These are phyloP conservation scores for Aythya baeri DNA, from an alignment of 2,113 vertebrate species.

Conservation along the genomic window DNA sequence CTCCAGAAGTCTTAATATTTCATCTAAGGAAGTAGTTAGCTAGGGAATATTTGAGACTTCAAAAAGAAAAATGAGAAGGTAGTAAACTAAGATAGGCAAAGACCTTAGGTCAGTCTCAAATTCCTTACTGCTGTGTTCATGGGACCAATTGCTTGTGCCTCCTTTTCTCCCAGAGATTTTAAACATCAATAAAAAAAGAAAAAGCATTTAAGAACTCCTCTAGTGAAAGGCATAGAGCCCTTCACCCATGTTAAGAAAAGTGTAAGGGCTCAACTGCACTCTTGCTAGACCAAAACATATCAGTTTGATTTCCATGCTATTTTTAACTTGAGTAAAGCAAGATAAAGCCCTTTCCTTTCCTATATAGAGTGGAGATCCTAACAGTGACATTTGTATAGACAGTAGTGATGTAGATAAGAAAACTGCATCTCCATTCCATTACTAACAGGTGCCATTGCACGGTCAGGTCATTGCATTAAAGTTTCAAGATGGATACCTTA, in stretches of 20 bases:
- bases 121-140: accelerated
- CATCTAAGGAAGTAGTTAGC: background rate
- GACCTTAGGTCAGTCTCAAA: background rate
- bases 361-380: background rate
- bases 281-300: background rate
- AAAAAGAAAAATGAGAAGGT: background rate
- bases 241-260: background rate
- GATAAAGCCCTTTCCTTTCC: background rate
- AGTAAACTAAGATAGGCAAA: background rate
- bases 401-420: background rate
- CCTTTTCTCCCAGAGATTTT: background rate
- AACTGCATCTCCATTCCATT: background rate
- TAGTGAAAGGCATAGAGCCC: background rate
- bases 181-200: background rate
- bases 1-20: background rate
- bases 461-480: background rate
- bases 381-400: background rate
- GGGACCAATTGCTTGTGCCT: background rate
- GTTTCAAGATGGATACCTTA: background rate
- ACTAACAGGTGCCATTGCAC: background rate
- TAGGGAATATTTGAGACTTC: background rate
- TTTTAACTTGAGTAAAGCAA: background rate
- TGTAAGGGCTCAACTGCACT: background rate
- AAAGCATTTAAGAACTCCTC: background rate
- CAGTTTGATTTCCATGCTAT: background rate